Percentiles rank a stretch among this genome's conserved stretches.
These are phyloP conservation scores for Xiphias gladius DNA, from an alignment of 2,113 vertebrate genomes.

Conservation along the genomic window DNA sequence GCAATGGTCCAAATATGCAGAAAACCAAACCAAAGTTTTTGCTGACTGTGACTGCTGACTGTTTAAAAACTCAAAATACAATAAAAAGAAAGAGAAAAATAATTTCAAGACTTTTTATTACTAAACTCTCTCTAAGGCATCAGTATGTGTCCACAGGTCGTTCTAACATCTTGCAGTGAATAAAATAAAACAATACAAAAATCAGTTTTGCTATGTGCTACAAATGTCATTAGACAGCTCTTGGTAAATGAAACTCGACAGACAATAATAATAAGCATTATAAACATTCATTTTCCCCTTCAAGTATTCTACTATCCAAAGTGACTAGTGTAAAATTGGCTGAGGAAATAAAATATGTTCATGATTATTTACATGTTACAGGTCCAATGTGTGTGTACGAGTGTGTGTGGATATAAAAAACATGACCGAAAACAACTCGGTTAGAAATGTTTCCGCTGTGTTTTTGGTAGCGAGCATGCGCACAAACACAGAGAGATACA, in stretches of 20 bases:
- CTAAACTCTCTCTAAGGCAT: conserved; percentile 84
- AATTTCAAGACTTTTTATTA: conserved; percentile 80
- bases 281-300: conserved; percentile 76
- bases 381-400: conserved; percentile 54
- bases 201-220: conserved; percentile 75
- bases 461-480: conserved; percentile 26
- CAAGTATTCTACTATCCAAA: conserved; percentile 82
- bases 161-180: conserved; percentile 74
- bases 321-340: conserved; percentile 78
- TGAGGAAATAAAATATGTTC: conserved; percentile 66
- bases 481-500: not conserved
- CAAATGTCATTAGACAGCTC: conserved; percentile 74
- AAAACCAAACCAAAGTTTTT: conserved; percentile 5
- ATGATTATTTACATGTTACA: conserved; percentile 74
- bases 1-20: conserved; percentile 10
- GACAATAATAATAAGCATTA: conserved; percentile 62
- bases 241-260: conserved; percentile 73
- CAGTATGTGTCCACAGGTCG: conserved; percentile 74
- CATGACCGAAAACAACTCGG: not conserved
- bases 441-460: conserved; percentile 27
- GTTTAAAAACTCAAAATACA: not conserved
- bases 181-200: conserved; percentile 79
- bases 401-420: conserved; percentile 48
- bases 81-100: conserved; percentile 9
- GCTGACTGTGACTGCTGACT: too few relatives aligned